These are phyloP conservation scores for Mylabris phalerata DNA, from an alignment of 1,140 invertebrate species.

Conservation along the genomic window DNA sequence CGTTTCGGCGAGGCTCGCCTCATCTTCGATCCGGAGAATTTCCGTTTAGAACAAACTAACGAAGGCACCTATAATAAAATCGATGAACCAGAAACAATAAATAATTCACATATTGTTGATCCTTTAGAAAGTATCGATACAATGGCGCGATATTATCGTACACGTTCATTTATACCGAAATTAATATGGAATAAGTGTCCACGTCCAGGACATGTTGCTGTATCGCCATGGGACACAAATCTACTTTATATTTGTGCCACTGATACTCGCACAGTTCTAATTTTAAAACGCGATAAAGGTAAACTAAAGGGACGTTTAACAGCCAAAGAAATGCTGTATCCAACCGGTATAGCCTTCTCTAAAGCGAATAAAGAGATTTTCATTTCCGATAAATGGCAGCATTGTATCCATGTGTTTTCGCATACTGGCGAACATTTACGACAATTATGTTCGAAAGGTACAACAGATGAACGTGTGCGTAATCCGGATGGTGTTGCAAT, in stretches of 20 bases:
- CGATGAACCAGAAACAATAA: conserved; percentile 43
- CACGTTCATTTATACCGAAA: conserved; percentile 44
- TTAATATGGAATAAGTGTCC: conserved; percentile 49
- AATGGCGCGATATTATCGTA: conserved; percentile 46
- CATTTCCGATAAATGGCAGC: conserved; percentile 64
- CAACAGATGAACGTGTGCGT: conserved; percentile 51
- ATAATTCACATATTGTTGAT: conserved; percentile 36
- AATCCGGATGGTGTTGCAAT: conserved; percentile 67
- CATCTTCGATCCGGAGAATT: conserved; percentile 49
- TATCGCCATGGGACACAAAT: conserved; percentile 51
- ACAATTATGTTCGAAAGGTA: conserved; percentile 58
- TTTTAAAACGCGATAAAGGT: conserved; percentile 48
- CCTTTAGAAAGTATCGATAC: conserved; percentile 45
- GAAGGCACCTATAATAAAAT: conserved; percentile 44
- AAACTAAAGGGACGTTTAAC: conserved; percentile 46
- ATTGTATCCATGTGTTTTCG: conserved; percentile 68
- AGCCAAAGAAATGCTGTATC: conserved; percentile 55
- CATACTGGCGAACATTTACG: conserved; percentile 52
- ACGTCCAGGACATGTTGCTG: conserved; percentile 51
- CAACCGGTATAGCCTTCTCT: conserved; percentile 60
- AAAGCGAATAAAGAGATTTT: conserved; percentile 53
- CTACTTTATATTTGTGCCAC: conserved; percentile 48
- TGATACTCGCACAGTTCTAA: conserved; percentile 26
- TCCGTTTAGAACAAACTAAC: conserved; percentile 45
- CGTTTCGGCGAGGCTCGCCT: conserved; percentile 47